Evolutionary conservation across 2,888 invertebrate genomes (phyloP).

Genomic region (Amphimallon solstitiale): DNA sequence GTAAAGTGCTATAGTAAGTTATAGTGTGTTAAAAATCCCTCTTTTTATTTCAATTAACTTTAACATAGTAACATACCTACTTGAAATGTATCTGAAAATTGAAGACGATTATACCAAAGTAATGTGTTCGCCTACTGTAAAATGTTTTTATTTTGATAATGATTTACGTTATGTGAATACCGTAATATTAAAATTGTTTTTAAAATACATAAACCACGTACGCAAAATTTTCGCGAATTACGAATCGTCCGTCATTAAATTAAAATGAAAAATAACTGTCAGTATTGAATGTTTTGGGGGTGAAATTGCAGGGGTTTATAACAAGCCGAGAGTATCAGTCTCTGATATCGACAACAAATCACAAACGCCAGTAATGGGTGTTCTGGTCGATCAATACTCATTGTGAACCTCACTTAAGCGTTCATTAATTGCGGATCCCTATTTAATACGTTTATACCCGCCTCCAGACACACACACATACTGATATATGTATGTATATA

Average conservation of each 20-base stretch:
- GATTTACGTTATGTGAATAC: neutral
- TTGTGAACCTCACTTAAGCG: conserved; percentile 51
- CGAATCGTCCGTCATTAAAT: conserved; percentile 40
- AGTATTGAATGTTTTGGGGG: conserved; percentile 40
- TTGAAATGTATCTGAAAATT: neutral
- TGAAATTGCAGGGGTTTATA: conserved; percentile 38
- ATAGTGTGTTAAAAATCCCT: neutral
- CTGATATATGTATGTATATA: neutral
- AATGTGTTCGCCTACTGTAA: too few species aligned
- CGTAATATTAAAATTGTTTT: neutral
- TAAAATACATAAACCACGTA: neutral
- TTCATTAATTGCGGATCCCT: conserved; percentile 40
- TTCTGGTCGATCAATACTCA: conserved; percentile 58
- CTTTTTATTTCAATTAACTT: conserved; percentile 17
- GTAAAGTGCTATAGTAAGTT: conserved; percentile 1
- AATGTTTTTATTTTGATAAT: too few species aligned
- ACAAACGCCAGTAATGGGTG: conserved; percentile 57
- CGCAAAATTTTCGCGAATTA: neutral
- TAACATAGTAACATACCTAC: neutral
- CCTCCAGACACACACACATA: neutral
- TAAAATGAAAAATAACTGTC: conserved; percentile 45
- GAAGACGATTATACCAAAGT: too few species aligned
- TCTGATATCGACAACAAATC: conserved; percentile 60
- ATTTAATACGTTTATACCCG: conserved; percentile 7
- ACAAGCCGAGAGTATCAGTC: conserved; percentile 39